Evolutionary conservation across 2,888 invertebrate genomes (phyloP), one percentile per base, ranked within the genome.

Genomic region (Cosmia pyralina): DNA sequence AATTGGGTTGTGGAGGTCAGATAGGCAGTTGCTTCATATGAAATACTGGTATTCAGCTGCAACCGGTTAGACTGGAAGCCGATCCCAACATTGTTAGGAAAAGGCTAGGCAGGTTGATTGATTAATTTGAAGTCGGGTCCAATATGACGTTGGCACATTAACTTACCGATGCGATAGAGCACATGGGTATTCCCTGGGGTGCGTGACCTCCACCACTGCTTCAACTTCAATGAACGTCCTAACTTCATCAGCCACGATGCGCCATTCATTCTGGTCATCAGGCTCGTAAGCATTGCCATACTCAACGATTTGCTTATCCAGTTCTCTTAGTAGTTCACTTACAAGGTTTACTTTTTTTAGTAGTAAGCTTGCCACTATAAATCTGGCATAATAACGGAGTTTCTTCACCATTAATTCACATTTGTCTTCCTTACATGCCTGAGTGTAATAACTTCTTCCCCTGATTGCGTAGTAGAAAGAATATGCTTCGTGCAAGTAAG

Each of bases 401-500:
- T 99, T 99, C 95, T 99, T 99, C 82, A 99, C 99, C 98, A 99
- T 99, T 81, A 99, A 94, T 93, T 99, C 99, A 85, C 99, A 98
- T 88, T 98, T 98, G 93, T 99, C 99, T 94, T 99, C 99, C 93
- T 99, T 98, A 82, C 98, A 98, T 0, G 99, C 99, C 90, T 98
- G 97, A 69, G 99, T 99, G 93, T 99, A 99, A 93, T 99, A 99
- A 34, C 98, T 98, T 88, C 99, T 96, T 79, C 98, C 98, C 86
- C 99, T 96, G 88, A 99, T 99, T 22, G 99, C 99, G 66, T 98
- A 98, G 96, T 99, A 99, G 95, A 99, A 99, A 74, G 99, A 98
- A 94, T 98, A 99, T 66, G 99, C 99, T 96, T 99, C 99, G 93
- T 98, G 98, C 88, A 99, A 96, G 95, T 99, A 99, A 94, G 98